Base-by-base conservation (phyloP, 2,888 invertebrate species). In the Microctonus aethiopoides region DNA sequence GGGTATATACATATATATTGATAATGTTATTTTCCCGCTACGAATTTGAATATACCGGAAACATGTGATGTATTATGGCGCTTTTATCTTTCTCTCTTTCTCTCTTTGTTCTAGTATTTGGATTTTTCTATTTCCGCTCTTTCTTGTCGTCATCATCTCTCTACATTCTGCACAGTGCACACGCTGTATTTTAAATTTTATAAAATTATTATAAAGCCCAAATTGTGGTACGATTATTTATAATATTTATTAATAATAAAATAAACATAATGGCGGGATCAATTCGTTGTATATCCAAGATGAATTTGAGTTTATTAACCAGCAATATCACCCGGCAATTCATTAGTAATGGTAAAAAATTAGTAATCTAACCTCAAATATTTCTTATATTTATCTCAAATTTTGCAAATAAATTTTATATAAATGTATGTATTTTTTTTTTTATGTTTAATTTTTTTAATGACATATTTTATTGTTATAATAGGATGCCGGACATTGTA, bases 401-500 rank as follows among this genome's bases (percentile, higher is more conserved):
- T 59, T 22, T 34, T 51, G 29, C 36, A 10, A n/a, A n/a, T n/a
- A n/a, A n/a, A n/a, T n/a, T 7, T n/a, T 7, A 52, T 20, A 24
- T 20, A n/a, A n/a, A n/a, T n/a, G n/a, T n/a, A n/a, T n/a, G n/a
- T n/a, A 65, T 29, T 54, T 11, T 39, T 24, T 41, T 60, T 24
- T 61, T 34, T 11, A 70, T 4, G 20, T 63, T 39, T 6, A 10
- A 20, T 66, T 34, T 13, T 29, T 32, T 10, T 68, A 67, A 3
- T 36, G 10, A 36, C 41, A 29, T 65, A 26, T 32, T 24, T 72
- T 5, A 60, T 70, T 13, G 66, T 52, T 10, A 46, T 74, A 75
- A 51, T 59, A 84, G 86, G 78, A 2, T 71, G 66, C 13, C 83
- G 89, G 54, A 81, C 86, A 41, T 81, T 93, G 0, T 93, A 90